phyloP scores from a whole-genome alignment of 2,797 vertebrate species.

The Semotilus atromaculatus region DNA sequence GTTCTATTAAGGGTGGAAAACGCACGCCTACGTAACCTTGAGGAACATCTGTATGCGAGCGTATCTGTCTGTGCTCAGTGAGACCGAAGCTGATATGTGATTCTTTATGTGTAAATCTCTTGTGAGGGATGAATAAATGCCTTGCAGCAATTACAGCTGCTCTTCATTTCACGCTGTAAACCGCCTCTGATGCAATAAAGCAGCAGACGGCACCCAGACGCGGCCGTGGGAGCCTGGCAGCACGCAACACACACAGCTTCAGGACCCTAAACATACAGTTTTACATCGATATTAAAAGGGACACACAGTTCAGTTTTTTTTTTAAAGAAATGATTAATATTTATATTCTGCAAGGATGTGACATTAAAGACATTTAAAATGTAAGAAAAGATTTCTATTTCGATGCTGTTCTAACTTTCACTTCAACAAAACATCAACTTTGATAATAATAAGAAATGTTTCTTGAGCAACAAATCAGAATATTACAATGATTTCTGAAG shows the following conservation, averaged over 20 bases:
- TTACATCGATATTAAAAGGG: background rate
- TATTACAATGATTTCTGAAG: background rate
- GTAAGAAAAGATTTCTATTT: background rate
- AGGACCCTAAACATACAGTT: background rate
- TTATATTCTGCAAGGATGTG: background rate
- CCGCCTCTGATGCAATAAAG: slow-evolving; percentile 36
- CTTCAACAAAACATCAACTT: background rate
- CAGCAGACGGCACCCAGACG: background rate
- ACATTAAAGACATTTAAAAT: background rate
- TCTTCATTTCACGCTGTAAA: slow-evolving; percentile 45
- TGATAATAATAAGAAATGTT: background rate
- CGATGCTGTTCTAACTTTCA: too few species aligned
- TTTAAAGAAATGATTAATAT: background rate
- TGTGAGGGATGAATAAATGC: slow-evolving; percentile 68
- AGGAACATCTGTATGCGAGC: slow-evolving; percentile 6
- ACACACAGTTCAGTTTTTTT: background rate
- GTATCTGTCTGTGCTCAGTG: background rate
- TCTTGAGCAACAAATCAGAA: background rate
- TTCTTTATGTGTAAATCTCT: slow-evolving; percentile 54
- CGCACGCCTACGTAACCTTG: background rate
- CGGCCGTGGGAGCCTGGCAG: background rate
- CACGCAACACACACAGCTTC: background rate
- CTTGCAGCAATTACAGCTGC: slow-evolving; percentile 58
- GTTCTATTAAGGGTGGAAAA: slow-evolving; percentile 28
- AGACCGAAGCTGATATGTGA: slow-evolving; percentile 2